These are phyloP conservation scores for Exaiptasia diaphana DNA, from an alignment of 64 coral and sea anemone species.

Conservation along the genomic window DNA sequence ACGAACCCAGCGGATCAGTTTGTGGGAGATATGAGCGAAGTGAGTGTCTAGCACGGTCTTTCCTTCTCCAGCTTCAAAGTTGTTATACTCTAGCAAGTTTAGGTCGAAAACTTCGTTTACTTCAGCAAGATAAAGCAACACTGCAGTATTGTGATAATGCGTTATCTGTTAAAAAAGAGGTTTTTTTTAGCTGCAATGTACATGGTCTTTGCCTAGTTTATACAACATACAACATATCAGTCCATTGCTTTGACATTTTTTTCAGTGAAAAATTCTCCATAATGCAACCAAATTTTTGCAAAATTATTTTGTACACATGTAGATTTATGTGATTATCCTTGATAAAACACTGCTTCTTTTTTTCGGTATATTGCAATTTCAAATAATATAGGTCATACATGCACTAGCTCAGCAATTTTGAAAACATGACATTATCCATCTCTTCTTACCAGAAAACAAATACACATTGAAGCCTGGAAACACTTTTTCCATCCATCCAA, in stretches of 20 bases:
- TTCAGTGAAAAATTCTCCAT: background rate
- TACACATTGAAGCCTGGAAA: constrained; percentile 19
- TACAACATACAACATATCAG: no score
- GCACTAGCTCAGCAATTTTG: background rate
- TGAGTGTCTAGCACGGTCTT: background rate
- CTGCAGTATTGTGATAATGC: background rate
- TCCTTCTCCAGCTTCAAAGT: no score
- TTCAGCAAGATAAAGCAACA: background rate
- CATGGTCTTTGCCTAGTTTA: no score
- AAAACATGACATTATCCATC: background rate
- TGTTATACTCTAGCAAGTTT: background rate
- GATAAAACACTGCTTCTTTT: no score
- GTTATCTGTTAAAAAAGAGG: constrained; percentile 3
- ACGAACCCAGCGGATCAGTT: background rate
- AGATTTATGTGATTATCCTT: no score
- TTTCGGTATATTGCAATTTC: no score
- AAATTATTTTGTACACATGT: no score
- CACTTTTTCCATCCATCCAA: constrained; percentile 28
- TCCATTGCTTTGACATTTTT: no score
- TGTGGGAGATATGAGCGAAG: background rate
- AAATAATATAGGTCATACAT: background rate
- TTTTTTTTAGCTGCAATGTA: no score
- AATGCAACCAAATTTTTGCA: background rate
- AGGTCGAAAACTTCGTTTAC: background rate
- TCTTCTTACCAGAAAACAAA: constrained; percentile 10